Base-by-base conservation (phyloP, 2,888 invertebrate genomes). In the Aplocera efformata region DNA sequence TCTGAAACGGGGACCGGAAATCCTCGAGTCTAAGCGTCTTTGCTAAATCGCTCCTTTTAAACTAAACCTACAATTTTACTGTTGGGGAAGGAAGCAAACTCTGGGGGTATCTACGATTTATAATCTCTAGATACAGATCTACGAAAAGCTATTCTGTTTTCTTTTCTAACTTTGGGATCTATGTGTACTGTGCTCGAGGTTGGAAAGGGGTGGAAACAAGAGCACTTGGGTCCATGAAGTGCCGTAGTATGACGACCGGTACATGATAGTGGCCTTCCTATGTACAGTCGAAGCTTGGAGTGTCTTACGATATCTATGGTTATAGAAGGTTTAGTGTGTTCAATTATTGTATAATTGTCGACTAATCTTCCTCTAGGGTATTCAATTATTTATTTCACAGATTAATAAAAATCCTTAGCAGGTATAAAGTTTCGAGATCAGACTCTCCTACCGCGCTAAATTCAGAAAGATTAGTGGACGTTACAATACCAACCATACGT, bases 251-350 rank as follows among this genome's bases (percentile, higher is more conserved):
- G 54, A 63, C 59, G 54, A 63, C 59, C 48, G 59, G 60, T 55
- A 48, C 38, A 53, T 60, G 59, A 56, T 48, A 42, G 52, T 60
- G 56, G 51, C 38, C 39, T 50, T 55, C 54, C 50, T 69, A 67
- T 64, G 72, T 83, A 82, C 78, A 80, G 5, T 66, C 49, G 57
- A 79, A 81, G 79, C 74, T 70, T 67, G 70, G 68, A 76, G 73
- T 75, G 62, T 63, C 69, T 78, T 86, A 88, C 88, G 88, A 88
- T 88, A 79, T 88, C 88, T 88, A 88, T 88, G 88, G 88, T 88
- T 84, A 82, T 74, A 58, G 72, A 76, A 79, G 69, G 67, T 65
- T 64, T 56, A 45, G 60, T 60, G 60, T 71, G 64, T 63, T 24
- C 52, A 63, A 60, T 65, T 69, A 65, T 60, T 59, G 63, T 53